Conservation (phyloP, 1,140 invertebrate species). For the Drosophila parabipectinata region DNA sequence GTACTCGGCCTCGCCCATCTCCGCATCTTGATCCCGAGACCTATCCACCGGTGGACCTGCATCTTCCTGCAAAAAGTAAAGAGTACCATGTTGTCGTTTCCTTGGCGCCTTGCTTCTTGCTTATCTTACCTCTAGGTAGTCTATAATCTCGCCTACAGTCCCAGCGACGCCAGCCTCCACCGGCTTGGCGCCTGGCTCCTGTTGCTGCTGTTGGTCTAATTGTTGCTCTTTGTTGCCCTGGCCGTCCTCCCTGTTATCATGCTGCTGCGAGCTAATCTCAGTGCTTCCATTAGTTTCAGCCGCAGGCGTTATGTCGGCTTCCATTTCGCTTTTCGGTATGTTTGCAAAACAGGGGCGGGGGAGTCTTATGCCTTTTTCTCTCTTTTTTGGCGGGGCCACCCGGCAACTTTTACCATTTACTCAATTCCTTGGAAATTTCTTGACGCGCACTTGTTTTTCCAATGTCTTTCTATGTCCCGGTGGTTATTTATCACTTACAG, state of each 20-base stretch:
- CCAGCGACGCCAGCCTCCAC: conserved; percentile 16
- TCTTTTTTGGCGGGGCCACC: conserved; percentile 48
- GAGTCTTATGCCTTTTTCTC: not conserved
- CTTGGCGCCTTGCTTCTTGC: not conserved
- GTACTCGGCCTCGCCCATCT: conserved; percentile 63
- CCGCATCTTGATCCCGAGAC: conserved; percentile 9
- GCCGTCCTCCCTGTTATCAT: conserved; percentile 14
- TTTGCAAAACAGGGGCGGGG: conserved; percentile 19
- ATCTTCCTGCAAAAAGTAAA: conserved; percentile 39
- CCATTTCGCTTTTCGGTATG: conserved; percentile 45
- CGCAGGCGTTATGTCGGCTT: conserved; percentile 54
- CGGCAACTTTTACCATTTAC: conserved; percentile 19
- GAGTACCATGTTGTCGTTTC: not conserved
- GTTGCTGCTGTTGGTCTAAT: conserved; percentile 16
- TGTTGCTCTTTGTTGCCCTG: conserved; percentile 1
- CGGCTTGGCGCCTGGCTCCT: conserved; percentile 9
- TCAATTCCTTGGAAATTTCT: conserved; percentile 3
- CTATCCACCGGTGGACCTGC: not conserved
- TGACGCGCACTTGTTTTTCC: conserved; percentile 21
- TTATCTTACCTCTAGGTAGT: conserved; percentile 45
- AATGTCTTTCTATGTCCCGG: not conserved
- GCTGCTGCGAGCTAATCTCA: conserved; percentile 15
- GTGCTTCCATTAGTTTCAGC: conserved; percentile 39
- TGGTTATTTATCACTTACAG: conserved; percentile 2
- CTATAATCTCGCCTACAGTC: conserved; percentile 36